Evolutionary conservation across 1,140 invertebrate species (phyloP).

Genomic region (Pissodes strobi): DNA sequence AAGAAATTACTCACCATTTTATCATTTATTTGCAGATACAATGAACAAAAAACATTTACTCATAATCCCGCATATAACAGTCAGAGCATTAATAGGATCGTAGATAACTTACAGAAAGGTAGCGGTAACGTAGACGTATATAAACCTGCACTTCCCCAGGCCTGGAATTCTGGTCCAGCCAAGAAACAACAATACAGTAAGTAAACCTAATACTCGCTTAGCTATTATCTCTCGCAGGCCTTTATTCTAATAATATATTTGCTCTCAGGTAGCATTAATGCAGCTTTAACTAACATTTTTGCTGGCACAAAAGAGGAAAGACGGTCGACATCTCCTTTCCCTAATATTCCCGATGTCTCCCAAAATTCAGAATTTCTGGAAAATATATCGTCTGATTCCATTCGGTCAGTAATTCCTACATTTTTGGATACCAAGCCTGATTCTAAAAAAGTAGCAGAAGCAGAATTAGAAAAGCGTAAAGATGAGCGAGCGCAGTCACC

Average conservation of each 20-base stretch:
- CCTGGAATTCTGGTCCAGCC: conserved; percentile 57
- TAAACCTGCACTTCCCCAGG: conserved; percentile 60
- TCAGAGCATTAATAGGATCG: conserved; percentile 54
- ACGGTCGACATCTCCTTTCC: conserved; percentile 44
- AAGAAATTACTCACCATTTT: not conserved
- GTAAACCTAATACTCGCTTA: conserved; percentile 11
- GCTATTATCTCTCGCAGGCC: not conserved
- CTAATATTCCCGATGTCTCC: conserved; percentile 48
- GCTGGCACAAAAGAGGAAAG: conserved; percentile 23
- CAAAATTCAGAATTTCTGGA: conserved; percentile 34
- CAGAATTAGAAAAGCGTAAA: conserved; percentile 27
- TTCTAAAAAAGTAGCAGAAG: conserved; percentile 30
- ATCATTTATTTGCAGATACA: conserved; percentile 9
- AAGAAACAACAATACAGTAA: conserved; percentile 45
- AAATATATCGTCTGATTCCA: conserved; percentile 24
- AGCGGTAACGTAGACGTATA: conserved; percentile 53
- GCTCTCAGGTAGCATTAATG: conserved; percentile 44
- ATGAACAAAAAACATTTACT: conserved; percentile 44
- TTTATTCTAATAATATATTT: not conserved
- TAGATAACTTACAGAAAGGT: conserved; percentile 54
- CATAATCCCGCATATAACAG: conserved; percentile 55
- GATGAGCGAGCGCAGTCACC: conserved; percentile 39
- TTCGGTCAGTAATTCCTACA: conserved; percentile 40
- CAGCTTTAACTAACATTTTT: conserved; percentile 39
- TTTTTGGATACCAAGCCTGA: conserved; percentile 32